Percentiles rank a stretch among this genome's conserved stretches.
Evolutionary conservation across 2,113 vertebrate species (phyloP).

Genomic region (Synodontis membranacea): DNA sequence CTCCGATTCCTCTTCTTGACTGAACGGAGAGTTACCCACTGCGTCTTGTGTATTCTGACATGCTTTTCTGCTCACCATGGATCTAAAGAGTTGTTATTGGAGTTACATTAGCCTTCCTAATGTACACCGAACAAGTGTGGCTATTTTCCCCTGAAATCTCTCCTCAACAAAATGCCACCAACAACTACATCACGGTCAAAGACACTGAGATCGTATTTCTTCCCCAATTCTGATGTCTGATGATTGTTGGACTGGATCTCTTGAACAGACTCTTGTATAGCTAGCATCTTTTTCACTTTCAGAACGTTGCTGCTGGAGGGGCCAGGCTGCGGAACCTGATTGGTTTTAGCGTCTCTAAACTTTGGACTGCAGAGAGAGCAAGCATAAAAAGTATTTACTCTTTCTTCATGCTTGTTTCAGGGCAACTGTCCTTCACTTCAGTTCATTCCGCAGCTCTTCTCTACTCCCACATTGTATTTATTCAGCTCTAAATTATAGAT

Average conservation of each 20-base stretch:
- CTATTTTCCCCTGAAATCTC: background rate
- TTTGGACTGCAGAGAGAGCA: background rate
- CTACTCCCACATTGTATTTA: background rate
- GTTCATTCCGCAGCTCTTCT: background rate
- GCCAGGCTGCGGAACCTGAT: background rate
- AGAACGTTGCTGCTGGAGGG: background rate
- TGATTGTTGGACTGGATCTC: no score
- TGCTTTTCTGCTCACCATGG: background rate
- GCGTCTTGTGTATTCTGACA: background rate
- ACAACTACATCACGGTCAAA: background rate
- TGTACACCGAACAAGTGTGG: background rate
- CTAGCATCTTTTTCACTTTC: background rate
- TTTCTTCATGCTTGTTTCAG: background rate
- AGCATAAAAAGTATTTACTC: background rate
- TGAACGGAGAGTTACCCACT: background rate
- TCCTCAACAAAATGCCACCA: background rate
- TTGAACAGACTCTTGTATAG: no score
- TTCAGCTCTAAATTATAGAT: constrained; percentile 9
- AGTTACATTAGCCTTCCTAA: background rate
- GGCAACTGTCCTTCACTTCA: background rate
- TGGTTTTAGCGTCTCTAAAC: background rate
- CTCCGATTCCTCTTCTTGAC: background rate
- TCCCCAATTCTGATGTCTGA: background rate
- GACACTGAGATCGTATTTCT: background rate
- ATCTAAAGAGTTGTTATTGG: background rate